Evolutionary conservation across 2,797 vertebrate species (phyloP).

Genomic region (Somateria mollissima): DNA sequence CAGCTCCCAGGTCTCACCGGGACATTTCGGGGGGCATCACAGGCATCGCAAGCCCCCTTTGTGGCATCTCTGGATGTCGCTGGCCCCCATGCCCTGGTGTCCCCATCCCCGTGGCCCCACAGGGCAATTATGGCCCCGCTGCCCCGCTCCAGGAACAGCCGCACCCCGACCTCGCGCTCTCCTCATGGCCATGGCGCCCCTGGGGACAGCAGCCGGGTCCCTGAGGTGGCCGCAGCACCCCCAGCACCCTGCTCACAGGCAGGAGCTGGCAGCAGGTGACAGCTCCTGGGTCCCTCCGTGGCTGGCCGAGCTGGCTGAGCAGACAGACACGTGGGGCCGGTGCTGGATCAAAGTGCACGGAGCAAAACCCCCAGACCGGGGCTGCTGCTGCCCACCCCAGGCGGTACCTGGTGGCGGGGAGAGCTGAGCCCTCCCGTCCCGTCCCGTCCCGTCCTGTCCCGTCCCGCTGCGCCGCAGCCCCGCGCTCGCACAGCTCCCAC

Average conservation of each 20-base stretch:
- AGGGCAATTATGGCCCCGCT: accelerated
- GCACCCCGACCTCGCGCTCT: accelerated
- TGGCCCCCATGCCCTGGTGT: background rate
- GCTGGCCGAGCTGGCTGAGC: background rate
- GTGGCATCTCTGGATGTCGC: background rate
- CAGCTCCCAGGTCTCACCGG: background rate
- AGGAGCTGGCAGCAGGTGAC: too few species aligned
- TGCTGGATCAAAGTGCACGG: background rate
- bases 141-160: background rate
- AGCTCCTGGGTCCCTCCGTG: too few species aligned
- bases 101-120: background rate
- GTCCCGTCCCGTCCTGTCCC: background rate
- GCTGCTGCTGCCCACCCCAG: background rate
- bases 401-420: background rate
- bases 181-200: accelerated
- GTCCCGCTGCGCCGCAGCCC: background rate
- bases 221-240: accelerated
- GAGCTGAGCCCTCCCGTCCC: background rate
- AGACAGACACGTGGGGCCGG: too few species aligned
- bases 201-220: accelerated
- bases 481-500: background rate
- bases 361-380: background rate
- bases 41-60: background rate
- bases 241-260: accelerated
- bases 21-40: background rate